Base-by-base conservation (phyloP, 2,888 invertebrate species). In the Lycocerus yunnanus region DNA sequence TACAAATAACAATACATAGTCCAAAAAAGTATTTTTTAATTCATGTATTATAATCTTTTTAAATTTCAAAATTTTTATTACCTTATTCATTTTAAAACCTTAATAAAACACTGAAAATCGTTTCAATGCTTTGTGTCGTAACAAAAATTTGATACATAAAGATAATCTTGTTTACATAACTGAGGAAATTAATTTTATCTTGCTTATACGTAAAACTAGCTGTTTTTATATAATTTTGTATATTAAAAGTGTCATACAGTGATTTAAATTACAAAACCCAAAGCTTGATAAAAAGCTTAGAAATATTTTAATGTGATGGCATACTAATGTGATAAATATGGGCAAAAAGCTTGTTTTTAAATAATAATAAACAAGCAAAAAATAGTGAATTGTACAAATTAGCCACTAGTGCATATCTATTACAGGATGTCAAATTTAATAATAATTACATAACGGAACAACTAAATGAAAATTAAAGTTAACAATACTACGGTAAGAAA, bases 1-100 rank as follows among this genome's bases (percentile, higher is more conserved):
- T 72, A 80, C 75, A 76, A 76, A 43, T 43, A 43, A 43, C 43
- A 43, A 43, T 43, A 43, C n/a, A 43, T 43, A 43, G 43, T 43
- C 43, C 43, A 43, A 43, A 43, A 43, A n/a, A 6, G 21, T 24
- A 24, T 43, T n/a, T 43, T n/a, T 43, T 43, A 43, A 43, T n/a
- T 43, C n/a, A 43, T 43, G 43, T 43, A 43, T 6, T n/a, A 43
- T 13, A n/a, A n/a, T 13, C n/a, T 43, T 43, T 43, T n/a, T 43
- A n/a, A 43, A 43, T 43, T 43, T 43, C 4, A n/a, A 43, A 43
- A n/a, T 20, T 65, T 18, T 65, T 20, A 18, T 58, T 67, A 67
- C 67, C 67, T 67, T 15, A 16, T 67, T 27, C 67, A 67, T 67
- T 21, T 67, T 67, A 58, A 43, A 58, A 20, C 67, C 43, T 43